phyloP scores from a whole-genome alignment of 2,113 vertebrate species.

The Lamprologus sp. region DNA sequence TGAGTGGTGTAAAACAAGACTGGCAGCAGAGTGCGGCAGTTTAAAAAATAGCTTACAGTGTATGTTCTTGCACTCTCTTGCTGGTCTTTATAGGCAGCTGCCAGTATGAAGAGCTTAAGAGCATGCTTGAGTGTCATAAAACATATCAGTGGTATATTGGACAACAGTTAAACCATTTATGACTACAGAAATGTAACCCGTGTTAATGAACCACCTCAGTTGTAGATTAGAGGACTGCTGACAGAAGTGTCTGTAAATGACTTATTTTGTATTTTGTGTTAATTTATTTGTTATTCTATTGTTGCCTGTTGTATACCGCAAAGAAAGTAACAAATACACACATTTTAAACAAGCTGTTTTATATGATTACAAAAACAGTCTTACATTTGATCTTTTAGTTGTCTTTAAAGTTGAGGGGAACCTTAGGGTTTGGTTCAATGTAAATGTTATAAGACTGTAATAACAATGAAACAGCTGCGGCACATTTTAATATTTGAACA shows the following conservation, averaged over 20 bases:
- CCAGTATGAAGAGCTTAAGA: background rate
- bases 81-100: conserved; percentile 1
- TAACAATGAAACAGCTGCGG: background rate
- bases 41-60: background rate
- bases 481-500: background rate
- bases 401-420: background rate
- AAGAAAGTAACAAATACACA: conserved; percentile 44
- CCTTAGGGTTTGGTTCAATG: background rate
- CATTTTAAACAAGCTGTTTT: conserved; percentile 33
- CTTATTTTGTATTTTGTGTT: conserved; percentile 46
- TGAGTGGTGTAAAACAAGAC: background rate
- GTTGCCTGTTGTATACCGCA: conserved; percentile 44
- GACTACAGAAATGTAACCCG: conserved; percentile 13
- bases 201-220: conserved; percentile 22
- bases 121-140: conserved; percentile 37
- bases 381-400: background rate
- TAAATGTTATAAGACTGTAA: background rate
- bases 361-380: background rate
- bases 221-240: conserved; percentile 34
- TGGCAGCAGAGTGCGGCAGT: background rate
- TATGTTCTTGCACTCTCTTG: background rate
- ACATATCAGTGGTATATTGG: conserved; percentile 1
- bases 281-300: conserved; percentile 54
- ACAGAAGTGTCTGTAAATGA: conserved; percentile 50
- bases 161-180: conserved; percentile 6